phyloP scores from a whole-genome alignment of 2,888 invertebrate genomes.

The Arrhopalites spinosus region DNA sequence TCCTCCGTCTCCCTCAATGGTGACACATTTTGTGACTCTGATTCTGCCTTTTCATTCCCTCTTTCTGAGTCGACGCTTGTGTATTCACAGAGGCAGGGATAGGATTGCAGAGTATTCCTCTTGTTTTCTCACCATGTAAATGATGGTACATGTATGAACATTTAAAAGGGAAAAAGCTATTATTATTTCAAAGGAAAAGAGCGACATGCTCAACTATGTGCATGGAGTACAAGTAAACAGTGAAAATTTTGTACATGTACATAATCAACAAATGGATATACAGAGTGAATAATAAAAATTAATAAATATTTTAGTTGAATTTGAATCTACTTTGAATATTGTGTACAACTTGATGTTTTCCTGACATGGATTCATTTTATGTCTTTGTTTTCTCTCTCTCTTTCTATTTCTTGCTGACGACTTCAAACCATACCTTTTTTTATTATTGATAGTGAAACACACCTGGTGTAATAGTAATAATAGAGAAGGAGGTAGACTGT shows the following conservation, averaged over 20 bases:
- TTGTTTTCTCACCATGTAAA: too few species aligned
- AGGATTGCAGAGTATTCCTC: too few species aligned
- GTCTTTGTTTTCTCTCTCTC: background rate
- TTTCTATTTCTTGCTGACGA: background rate
- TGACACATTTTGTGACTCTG: too few species aligned
- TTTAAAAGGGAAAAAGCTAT: background rate
- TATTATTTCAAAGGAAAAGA: background rate
- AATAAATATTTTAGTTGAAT: constrained; percentile 17
- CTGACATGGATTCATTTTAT: constrained; percentile 12
- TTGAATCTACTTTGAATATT: constrained; percentile 4
- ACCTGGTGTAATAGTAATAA: background rate
- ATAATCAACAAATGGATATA: background rate
- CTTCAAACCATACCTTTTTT: background rate
- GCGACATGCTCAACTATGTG: background rate
- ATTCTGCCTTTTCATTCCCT: too few species aligned
- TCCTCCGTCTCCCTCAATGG: too few species aligned
- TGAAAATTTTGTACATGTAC: background rate
- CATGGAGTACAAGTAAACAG: too few species aligned
- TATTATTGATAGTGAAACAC: constrained; percentile 16
- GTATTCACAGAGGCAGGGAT: too few species aligned
- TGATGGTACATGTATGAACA: background rate
- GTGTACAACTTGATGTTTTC: too few species aligned
- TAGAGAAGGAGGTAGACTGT: background rate
- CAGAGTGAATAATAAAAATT: constrained; percentile 10
- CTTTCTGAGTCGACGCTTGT: too few species aligned